Conservation (phyloP, 2,888 invertebrate genomes). For the Protula sp. region DNA sequence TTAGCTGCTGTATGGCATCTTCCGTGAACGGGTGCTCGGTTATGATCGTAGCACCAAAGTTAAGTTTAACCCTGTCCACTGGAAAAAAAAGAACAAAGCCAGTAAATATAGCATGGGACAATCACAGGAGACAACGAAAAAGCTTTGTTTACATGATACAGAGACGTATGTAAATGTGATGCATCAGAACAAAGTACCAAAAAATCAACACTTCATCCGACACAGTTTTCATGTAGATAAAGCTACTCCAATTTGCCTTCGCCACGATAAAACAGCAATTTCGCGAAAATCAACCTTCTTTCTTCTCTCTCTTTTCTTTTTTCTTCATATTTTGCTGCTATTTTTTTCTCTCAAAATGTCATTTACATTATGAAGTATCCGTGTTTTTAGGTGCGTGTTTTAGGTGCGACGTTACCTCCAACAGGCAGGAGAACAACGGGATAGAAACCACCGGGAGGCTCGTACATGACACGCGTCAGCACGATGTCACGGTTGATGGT, state of each 20-base stretch:
- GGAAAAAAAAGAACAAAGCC: constrained; percentile 23
- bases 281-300: too few species aligned
- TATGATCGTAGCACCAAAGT: constrained; percentile 30
- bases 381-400: too few species aligned
- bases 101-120: background rate
- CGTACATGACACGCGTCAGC: constrained; percentile 40
- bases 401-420: too few species aligned
- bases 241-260: too few species aligned
- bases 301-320: too few species aligned
- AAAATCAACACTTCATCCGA: too few species aligned
- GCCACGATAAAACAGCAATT: too few species aligned
- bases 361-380: too few species aligned
- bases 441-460: constrained; percentile 46
- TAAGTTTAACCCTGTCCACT: constrained; percentile 39
- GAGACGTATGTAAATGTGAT: background rate
- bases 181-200: too few species aligned
- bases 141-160: background rate
- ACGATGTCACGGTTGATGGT: constrained; percentile 43
- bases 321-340: too few species aligned
- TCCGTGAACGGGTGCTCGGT: constrained; percentile 29
- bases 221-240: too few species aligned
- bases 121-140: background rate
- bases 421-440: constrained; percentile 37
- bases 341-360: too few species aligned
- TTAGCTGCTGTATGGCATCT: constrained; percentile 22